phyloP scores from a whole-genome alignment of 2,888 invertebrate genomes.

The Orthosia cruda region DNA sequence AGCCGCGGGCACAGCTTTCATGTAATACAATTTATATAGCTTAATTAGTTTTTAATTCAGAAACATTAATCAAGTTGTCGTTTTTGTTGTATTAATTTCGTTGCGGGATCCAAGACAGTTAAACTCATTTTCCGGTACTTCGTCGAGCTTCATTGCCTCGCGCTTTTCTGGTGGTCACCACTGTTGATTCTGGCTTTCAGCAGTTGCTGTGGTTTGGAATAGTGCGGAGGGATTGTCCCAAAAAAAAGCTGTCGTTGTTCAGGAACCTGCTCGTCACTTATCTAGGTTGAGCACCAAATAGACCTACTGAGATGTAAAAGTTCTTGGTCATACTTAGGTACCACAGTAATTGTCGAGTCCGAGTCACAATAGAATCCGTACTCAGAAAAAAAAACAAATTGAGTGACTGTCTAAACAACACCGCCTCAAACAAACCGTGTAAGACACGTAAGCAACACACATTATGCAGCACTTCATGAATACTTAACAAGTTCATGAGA shows the following conservation, averaged over 20 bases:
- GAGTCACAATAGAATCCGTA: neutral
- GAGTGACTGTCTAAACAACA: neutral
- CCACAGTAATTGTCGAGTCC: neutral
- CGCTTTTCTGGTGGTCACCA: no score
- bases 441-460: slow-evolving; percentile 20
- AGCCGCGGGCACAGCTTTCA: no score
- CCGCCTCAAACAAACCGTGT: neutral
- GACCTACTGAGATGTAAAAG: neutral
- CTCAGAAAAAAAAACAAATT: neutral
- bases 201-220: no score
- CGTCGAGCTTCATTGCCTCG: no score
- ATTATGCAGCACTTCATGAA: slow-evolving; percentile 56
- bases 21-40: neutral
- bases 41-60: neutral
- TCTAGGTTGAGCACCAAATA: neutral
- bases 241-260: neutral
- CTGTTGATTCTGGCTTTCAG: no score
- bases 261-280: neutral
- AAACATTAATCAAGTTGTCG: no score
- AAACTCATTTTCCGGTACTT: no score
- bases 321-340: no score
- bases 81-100: no score
- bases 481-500: slow-evolving; percentile 59
- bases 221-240: no score
- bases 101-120: no score